These are phyloP conservation scores for Drosophila kambysellisi DNA, from an alignment of 2,888 invertebrate species.

Conservation along the genomic window DNA sequence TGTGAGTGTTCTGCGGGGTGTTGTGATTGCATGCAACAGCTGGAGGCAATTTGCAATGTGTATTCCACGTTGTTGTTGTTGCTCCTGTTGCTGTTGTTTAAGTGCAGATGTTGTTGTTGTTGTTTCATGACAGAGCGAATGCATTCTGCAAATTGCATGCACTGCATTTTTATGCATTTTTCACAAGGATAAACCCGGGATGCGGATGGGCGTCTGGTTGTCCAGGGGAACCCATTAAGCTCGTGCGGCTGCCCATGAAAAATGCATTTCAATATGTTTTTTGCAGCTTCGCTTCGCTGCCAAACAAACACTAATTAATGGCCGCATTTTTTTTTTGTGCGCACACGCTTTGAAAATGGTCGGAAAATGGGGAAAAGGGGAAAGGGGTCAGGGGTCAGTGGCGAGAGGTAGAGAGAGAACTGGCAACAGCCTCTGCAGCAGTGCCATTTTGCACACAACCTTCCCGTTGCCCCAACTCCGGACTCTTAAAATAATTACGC, in stretches of 20 bases:
- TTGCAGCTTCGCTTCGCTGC: slow-evolving; percentile 33
- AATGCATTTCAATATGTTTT: slow-evolving; percentile 72
- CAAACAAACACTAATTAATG: slow-evolving; percentile 70
- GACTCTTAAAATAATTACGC: slow-evolving; percentile 54
- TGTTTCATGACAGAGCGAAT: slow-evolving; percentile 23
- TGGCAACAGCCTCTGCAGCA: slow-evolving; percentile 14
- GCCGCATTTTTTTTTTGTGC: slow-evolving; percentile 21
- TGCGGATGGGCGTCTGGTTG: neutral
- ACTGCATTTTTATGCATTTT: slow-evolving; percentile 66
- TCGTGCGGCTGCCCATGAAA: slow-evolving; percentile 55
- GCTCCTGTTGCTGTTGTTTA: slow-evolving; percentile 44
- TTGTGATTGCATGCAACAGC: slow-evolving; percentile 34
- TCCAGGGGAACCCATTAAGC: slow-evolving; percentile 26
- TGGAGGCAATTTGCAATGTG: slow-evolving; percentile 58
- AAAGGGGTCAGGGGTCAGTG: neutral
- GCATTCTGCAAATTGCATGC: slow-evolving; percentile 63
- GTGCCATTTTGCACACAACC: neutral
- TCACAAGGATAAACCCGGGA: slow-evolving; percentile 45
- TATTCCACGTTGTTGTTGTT: slow-evolving; percentile 38
- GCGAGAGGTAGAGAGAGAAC: slow-evolving; percentile 30
- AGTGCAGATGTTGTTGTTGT: slow-evolving; percentile 36
- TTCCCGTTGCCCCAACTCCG: neutral
- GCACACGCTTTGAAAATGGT: slow-evolving; percentile 16
- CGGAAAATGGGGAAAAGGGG: no score
- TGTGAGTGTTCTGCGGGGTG: slow-evolving; percentile 12